Conservation (phyloP, 2,113 vertebrate genomes). For the Tapirus terrestris region DNA sequence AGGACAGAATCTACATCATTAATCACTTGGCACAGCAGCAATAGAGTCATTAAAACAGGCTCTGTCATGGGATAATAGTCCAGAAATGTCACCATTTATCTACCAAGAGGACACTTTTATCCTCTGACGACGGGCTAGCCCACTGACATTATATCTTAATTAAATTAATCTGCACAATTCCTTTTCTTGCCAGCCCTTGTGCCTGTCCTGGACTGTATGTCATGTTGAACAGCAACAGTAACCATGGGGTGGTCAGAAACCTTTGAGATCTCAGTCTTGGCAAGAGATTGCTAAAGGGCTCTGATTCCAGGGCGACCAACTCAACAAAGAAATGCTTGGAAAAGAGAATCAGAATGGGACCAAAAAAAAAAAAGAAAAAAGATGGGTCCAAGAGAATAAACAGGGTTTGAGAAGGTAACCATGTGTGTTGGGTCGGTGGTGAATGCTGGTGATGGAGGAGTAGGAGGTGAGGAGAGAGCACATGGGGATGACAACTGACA, state of each 20-base stretch:
- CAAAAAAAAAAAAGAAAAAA: background rate
- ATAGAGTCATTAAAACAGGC: slow-evolving; percentile 77
- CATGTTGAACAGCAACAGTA: background rate
- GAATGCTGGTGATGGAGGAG: background rate
- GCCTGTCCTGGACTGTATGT: background rate
- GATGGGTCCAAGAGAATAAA: background rate
- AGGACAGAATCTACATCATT: slow-evolving; percentile 82
- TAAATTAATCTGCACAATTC: slow-evolving; percentile 77
- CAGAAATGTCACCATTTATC: slow-evolving; percentile 83
- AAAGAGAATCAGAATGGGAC: background rate
- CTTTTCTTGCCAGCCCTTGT: slow-evolving; percentile 63
- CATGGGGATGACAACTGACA: background rate
- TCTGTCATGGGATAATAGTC: slow-evolving; percentile 59
- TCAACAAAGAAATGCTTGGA: background rate
- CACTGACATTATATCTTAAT: slow-evolving; percentile 80
- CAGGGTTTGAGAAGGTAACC: background rate
- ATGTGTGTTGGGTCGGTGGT: background rate
- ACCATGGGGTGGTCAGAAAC: slow-evolving; percentile 4
- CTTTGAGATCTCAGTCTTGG: background rate
- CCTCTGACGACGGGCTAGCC: slow-evolving; percentile 74
- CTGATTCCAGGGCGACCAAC: background rate
- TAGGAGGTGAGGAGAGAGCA: background rate
- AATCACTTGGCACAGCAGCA: slow-evolving; percentile 80
- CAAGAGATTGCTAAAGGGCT: background rate
- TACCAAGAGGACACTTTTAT: slow-evolving; percentile 79